Evolutionary conservation across 2,113 vertebrate genomes (phyloP).

Genomic region (Uropsilus gracilis): DNA sequence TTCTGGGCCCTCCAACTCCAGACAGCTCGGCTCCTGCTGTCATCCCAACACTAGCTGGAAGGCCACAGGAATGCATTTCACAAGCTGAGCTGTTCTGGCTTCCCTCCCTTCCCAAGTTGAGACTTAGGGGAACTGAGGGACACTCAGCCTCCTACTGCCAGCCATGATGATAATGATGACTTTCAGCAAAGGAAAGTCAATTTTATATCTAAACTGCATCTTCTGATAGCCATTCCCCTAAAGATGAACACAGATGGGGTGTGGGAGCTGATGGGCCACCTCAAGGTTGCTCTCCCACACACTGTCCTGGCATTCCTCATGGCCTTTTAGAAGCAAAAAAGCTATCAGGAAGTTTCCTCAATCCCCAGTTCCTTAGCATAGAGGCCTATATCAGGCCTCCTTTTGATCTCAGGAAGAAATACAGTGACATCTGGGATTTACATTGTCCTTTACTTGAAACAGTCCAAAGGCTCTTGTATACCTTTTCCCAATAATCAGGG

Average conservation of each 20-base stretch:
- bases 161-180: background rate
- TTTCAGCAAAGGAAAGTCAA: background rate
- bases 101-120: slow-evolving; percentile 53
- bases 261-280: background rate
- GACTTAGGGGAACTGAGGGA: background rate
- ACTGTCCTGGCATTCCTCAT: background rate
- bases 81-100: slow-evolving; percentile 48
- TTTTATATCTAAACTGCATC: background rate
- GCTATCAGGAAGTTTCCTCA: background rate
- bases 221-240: background rate
- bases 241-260: background rate
- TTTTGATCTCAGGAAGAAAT: background rate
- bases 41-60: slow-evolving; percentile 52
- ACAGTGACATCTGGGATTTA: background rate
- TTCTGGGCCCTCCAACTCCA: background rate
- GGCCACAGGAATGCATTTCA: slow-evolving; percentile 62
- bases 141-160: background rate
- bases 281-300: background rate
- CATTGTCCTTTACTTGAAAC: background rate
- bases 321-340: background rate
- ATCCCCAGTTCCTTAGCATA: background rate
- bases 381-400: slow-evolving; percentile 2
- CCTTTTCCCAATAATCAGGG: background rate
- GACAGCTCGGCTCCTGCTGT: slow-evolving; percentile 37
- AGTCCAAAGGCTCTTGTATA: background rate